A percentile compares a stretch with the other conserved stretches of the same genome.
phyloP scores from a whole-genome alignment of 2,888 invertebrate genomes.

The Strigamia maritima region DNA sequence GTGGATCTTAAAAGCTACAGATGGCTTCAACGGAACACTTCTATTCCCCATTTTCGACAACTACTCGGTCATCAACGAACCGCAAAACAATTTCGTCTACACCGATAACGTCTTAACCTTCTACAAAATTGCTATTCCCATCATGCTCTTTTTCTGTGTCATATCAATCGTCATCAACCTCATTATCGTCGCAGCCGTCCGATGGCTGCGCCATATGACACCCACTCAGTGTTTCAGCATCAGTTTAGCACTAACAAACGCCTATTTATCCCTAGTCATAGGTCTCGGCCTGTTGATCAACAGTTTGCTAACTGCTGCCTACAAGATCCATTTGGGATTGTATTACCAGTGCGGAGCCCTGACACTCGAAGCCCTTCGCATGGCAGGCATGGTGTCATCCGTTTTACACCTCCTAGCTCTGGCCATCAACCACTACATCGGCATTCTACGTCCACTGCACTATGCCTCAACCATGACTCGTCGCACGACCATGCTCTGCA shows the following conservation, averaged over 20 bases:
- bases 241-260: conserved; percentile 61
- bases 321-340: conserved; percentile 46
- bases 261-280: conserved; percentile 58
- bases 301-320: conserved; percentile 56
- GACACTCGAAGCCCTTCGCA: conserved; percentile 54
- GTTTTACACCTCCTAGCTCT: conserved; percentile 63
- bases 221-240: conserved; percentile 60
- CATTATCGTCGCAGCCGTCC: conserved; percentile 57
- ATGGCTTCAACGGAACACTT: background rate
- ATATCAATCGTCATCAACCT: conserved; percentile 59
- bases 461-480: conserved; percentile 62
- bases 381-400: conserved; percentile 62
- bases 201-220: conserved; percentile 60
- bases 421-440: conserved; percentile 66
- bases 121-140: conserved; percentile 49
- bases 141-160: conserved; percentile 56
- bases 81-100: background rate
- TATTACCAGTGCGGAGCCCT: conserved; percentile 50
- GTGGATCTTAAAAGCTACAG: background rate
- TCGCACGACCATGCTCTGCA: conserved; percentile 56
- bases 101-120: conserved; percentile 24
- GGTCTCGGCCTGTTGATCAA: conserved; percentile 59
- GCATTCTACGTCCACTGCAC: conserved; percentile 62
- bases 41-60: background rate
- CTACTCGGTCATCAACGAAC: background rate